Conservation (phyloP, 2,113 vertebrate species). For the Girardinichthys multiradiatus region DNA sequence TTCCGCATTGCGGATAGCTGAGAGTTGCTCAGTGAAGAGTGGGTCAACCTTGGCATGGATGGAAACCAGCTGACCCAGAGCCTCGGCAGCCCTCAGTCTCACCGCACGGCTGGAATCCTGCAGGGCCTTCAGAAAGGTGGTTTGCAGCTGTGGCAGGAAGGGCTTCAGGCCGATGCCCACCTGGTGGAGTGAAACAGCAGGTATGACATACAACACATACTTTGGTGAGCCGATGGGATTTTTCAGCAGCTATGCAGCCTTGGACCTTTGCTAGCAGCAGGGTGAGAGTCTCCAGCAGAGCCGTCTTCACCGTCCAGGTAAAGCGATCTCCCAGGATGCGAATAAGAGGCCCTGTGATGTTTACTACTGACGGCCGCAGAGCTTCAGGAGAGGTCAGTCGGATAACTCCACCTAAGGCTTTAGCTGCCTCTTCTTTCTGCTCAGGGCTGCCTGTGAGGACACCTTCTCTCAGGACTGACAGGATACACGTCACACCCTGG, state of each 20-base stretch:
- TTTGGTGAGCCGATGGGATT: background rate
- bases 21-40: constrained; percentile 91
- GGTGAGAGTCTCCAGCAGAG: constrained; percentile 93
- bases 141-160: constrained; percentile 97
- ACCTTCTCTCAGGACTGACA: constrained; percentile 94
- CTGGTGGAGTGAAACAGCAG: constrained; percentile 60
- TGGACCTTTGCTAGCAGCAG: constrained; percentile 93
- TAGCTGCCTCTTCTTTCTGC: constrained; percentile 97
- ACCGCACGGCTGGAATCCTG: constrained; percentile 93
- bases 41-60: constrained; percentile 98
- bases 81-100: constrained; percentile 91
- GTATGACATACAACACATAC: background rate
- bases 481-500: constrained; percentile 96
- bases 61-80: constrained; percentile 92
- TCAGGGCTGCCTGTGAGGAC: constrained; percentile 95
- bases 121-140: constrained; percentile 96
- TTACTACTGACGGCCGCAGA: constrained; percentile 92
- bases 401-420: constrained; percentile 92
- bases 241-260: background rate
- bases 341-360: constrained; percentile 97
- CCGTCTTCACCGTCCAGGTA: constrained; percentile 93
- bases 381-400: constrained; percentile 94
- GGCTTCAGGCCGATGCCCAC: constrained; percentile 97
- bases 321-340: constrained; percentile 97
- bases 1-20: constrained; percentile 90